Base-by-base conservation (phyloP, 1,140 invertebrate species). In the Drosophila lini region DNA sequence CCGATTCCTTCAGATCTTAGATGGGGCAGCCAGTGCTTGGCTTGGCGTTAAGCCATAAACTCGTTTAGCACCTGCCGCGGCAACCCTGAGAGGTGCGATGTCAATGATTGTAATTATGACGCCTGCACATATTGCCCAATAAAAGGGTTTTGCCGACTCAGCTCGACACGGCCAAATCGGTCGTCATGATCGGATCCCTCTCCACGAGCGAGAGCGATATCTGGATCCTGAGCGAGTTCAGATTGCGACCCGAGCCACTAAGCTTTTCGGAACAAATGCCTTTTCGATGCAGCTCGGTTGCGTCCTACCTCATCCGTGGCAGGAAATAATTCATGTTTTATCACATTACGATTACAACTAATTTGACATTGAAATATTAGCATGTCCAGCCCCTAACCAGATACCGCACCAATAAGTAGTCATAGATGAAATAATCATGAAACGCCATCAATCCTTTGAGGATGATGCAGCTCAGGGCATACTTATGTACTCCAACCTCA, bases 321-420 rank as follows among this genome's bases (percentile, higher is more conserved):
- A 13, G 13, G 31, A 60, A 64, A 88, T 74, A 80, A 77, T 89
- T 88, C 61, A 80, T 78, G 53, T 80, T 64, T 89, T 89, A 88
- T 88, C 84, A 89, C 65, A 53, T 57, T 69, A 69, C 70, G 80
- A 89, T 89, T 88, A 84, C n/a, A 89, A 69, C 78, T 81, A 89
- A 89, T 89, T 84, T 84, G 84, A 89, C 84, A 85, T 73, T 89
- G 84, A 89, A 81, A 75, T 90, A 89, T 89, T 69, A 78, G 61
- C 71, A 80, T 48, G 32, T 10, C 11, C 15, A 47, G 34, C 13
- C 16, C 40, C 44, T 25, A 63, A 28, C 32, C 22, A 55, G 32
- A 22, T 47, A n/a, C 22, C 10, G 16, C 3, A 5, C 16, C 36
- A 53, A 28, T 9, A 15, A 19, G 16, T 10, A 50, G 45, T 31